These are phyloP conservation scores for Vultur gryphus DNA, from an alignment of 2,797 vertebrate genomes.

Conservation along the genomic window DNA sequence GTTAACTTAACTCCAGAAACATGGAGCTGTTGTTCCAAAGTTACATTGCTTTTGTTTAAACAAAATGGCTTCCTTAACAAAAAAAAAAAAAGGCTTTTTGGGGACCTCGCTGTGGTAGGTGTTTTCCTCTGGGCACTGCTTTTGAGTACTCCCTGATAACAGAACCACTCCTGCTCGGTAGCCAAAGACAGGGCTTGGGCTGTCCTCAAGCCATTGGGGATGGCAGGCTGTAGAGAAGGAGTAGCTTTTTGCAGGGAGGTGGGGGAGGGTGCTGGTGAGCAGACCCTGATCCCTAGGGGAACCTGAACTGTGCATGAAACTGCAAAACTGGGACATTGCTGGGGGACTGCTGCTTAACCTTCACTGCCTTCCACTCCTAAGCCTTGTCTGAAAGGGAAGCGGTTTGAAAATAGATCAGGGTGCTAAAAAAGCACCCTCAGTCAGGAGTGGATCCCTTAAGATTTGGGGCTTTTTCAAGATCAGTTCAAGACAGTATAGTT, in stretches of 20 bases:
- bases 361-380: background rate
- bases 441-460: background rate
- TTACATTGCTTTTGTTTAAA: background rate
- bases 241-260: background rate
- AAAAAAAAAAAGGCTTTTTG: background rate
- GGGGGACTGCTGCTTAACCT: background rate
- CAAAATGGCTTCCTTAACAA: background rate
- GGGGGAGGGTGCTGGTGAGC: background rate
- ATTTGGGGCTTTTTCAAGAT: background rate
- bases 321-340: no score
- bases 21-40: background rate
- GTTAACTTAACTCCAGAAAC: background rate
- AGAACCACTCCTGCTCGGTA: background rate
- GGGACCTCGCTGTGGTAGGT: background rate
- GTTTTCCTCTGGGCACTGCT: background rate
- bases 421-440: background rate
- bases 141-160: background rate
- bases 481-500: background rate
- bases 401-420: background rate
- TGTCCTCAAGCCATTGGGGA: background rate
- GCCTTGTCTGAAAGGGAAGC: background rate
- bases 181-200: background rate
- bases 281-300: background rate
- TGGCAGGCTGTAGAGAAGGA: background rate
- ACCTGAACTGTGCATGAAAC: fast-evolving